Percentiles rank a stretch among this genome's conserved stretches.
Conservation (phyloP, 2,113 vertebrate species). For the Isurus oxyrinchus region DNA sequence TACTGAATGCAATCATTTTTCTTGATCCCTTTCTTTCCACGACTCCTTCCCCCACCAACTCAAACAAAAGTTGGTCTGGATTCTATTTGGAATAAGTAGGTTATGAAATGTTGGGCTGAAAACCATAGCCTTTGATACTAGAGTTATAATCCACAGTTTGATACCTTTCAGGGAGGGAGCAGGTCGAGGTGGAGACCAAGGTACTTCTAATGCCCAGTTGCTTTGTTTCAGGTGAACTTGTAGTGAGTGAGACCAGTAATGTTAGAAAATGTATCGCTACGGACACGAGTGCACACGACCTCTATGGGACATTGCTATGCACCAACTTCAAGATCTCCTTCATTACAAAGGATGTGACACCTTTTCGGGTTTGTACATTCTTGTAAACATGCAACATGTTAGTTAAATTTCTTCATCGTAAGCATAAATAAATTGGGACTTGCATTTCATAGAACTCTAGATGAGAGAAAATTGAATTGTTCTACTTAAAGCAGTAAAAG, state of each 20-base stretch:
- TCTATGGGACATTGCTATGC: constrained; percentile 93
- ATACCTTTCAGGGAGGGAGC: background rate
- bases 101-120: background rate
- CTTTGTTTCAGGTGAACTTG: constrained; percentile 77
- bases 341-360: constrained; percentile 74
- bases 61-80: background rate
- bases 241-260: constrained; percentile 94
- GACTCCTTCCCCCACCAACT: background rate
- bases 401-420: background rate
- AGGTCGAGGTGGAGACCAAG: background rate
- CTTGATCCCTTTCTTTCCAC: background rate
- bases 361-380: constrained; percentile 67
- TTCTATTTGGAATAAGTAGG: background rate
- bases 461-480: background rate
- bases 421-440: background rate
- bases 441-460: background rate
- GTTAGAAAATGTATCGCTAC: constrained; percentile 90
- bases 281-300: constrained; percentile 80
- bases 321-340: constrained; percentile 99
- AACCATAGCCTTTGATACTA: background rate
- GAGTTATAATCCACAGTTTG: background rate
- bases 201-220: background rate
- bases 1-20: background rate
- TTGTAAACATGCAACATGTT: background rate
- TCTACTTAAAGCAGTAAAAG: background rate